Percentiles rank a stretch among this genome's conserved stretches.
These are phyloP conservation scores for Brachionus angularis DNA, from an alignment of 1,140 invertebrate species.

Conservation along the genomic window DNA sequence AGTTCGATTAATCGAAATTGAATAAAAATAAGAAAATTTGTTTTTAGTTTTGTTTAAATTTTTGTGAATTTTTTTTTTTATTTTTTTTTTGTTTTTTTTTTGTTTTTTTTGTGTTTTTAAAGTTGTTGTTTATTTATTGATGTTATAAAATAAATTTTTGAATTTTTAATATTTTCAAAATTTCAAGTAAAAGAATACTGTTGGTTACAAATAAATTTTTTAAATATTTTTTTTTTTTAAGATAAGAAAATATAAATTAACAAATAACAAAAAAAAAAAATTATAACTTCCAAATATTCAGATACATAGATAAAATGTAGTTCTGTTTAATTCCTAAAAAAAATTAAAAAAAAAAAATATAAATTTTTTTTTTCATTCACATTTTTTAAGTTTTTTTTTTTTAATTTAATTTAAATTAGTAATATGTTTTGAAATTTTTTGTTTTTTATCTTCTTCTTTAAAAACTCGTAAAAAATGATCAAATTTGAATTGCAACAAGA, in stretches of 20 bases:
- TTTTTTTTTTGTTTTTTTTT: constrained; percentile 6
- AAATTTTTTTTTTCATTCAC: not conserved
- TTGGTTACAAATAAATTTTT: not conserved
- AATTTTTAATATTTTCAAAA: too few species aligned
- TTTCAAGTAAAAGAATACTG: constrained; percentile 43
- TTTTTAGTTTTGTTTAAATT: constrained; percentile 17
- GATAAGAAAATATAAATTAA: not conserved
- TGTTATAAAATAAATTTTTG: constrained; percentile 33
- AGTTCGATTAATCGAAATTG: too few species aligned
- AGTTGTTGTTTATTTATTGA: not conserved
- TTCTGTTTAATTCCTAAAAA: too few species aligned
- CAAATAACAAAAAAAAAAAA: not conserved
- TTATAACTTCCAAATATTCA: not conserved
- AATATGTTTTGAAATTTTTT: not conserved
- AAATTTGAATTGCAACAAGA: too few species aligned
- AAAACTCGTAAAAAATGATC: too few species aligned
- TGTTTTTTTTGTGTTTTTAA: not conserved
- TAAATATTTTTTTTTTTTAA: constrained; percentile 4
- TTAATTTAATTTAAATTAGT: not conserved
- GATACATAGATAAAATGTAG: not conserved
- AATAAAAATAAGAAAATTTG: not conserved
- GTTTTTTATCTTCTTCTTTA: not conserved
- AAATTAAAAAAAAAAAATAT: not conserved
- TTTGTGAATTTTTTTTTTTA: constrained; percentile 40
- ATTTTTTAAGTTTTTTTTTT: too few species aligned